Percentiles rank a stretch among this genome's conserved stretches.
Evolutionary conservation across 2,888 invertebrate species (phyloP).

Genomic region (Galerucella calmariensis): DNA sequence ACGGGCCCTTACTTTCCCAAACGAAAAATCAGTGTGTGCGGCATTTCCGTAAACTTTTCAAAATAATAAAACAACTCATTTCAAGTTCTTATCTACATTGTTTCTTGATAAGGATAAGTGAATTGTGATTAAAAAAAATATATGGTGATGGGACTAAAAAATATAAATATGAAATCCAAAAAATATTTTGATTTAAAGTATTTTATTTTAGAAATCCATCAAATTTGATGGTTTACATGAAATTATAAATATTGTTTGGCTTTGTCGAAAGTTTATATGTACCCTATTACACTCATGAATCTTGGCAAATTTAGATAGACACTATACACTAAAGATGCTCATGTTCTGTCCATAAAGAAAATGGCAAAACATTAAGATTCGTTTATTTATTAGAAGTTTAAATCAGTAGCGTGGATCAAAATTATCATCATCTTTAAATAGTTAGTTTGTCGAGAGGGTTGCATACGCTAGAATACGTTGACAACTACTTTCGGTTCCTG

Average conservation of each 20-base stretch:
- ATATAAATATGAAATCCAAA: conserved; percentile 18
- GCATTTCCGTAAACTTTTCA: not conserved
- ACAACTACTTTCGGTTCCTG: too few relatives aligned
- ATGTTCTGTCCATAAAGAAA: conserved; percentile 44
- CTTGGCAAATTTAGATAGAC: conserved; percentile 48
- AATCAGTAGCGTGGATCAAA: too few relatives aligned
- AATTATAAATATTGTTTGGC: conserved; percentile 37
- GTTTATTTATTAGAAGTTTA: too few relatives aligned
- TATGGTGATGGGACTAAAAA: conserved; percentile 56
- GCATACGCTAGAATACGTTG: too few relatives aligned
- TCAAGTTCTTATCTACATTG: not conserved
- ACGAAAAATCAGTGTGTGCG: not conserved
- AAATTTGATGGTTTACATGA: conserved; percentile 22
- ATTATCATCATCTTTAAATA: too few relatives aligned
- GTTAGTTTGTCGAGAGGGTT: too few relatives aligned
- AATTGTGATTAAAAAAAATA: conserved; percentile 45
- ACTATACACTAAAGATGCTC: conserved; percentile 44
- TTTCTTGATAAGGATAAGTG: conserved; percentile 29
- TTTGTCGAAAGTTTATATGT: conserved; percentile 44
- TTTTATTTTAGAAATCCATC: conserved; percentile 8
- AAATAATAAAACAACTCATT: not conserved
- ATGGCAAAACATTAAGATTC: conserved; percentile 10
- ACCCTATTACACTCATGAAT: conserved; percentile 45
- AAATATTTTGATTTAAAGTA: conserved; percentile 23
- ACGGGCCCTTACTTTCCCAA: not conserved